phyloP scores from a whole-genome alignment of 2,113 vertebrate species.

The Puffinus mauretanicus region DNA sequence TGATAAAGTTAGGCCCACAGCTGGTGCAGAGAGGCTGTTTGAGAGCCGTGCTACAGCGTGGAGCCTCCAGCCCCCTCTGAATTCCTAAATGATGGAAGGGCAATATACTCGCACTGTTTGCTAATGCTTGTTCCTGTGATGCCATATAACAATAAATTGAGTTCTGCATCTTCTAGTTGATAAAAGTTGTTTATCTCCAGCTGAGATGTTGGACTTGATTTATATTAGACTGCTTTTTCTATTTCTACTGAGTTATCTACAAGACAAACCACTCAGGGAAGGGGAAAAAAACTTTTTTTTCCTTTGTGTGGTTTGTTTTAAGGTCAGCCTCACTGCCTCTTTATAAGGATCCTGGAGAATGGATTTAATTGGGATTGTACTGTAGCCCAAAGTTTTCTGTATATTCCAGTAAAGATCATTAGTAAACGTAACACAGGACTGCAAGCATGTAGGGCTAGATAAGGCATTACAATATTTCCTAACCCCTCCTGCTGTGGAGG shows the following conservation, averaged over 20 bases:
- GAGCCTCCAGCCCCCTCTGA: neutral
- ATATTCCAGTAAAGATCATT: neutral
- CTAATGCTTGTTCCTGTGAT: neutral
- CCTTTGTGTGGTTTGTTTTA: neutral
- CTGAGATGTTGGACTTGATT: slow-evolving; percentile 19
- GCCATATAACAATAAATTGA: neutral
- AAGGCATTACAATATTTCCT: neutral
- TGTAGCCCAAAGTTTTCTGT: neutral
- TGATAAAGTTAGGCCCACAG: neutral
- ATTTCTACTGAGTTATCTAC: slow-evolving; percentile 6
- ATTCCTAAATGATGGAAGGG: slow-evolving; percentile 20
- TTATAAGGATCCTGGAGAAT: neutral
- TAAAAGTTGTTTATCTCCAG: slow-evolving; percentile 34
- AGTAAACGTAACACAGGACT: neutral
- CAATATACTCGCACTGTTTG: neutral
- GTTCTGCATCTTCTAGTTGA: slow-evolving; percentile 17
- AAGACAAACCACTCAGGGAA: neutral
- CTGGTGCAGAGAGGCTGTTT: neutral
- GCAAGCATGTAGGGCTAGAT: neutral
- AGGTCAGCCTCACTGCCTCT: neutral
- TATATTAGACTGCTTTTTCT: slow-evolving; percentile 16
- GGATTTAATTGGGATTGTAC: neutral
- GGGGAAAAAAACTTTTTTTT: neutral
- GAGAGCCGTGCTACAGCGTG: neutral
- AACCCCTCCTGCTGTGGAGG: neutral